Base-by-base conservation (phyloP, 2,113 vertebrate species). In the Balaeniceps rex region DNA sequence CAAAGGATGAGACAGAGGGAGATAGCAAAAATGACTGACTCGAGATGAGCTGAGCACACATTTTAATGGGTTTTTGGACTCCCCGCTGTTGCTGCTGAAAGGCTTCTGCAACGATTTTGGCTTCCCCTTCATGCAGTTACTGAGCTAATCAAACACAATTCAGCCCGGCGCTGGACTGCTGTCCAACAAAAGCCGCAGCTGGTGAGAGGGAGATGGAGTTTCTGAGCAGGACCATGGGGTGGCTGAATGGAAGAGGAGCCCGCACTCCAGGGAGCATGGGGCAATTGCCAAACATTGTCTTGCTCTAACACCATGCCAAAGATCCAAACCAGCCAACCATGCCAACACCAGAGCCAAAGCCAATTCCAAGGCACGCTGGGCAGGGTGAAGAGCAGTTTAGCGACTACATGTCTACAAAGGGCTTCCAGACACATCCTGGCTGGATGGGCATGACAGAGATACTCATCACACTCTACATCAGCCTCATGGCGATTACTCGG, bases 41-140 rank as follows among this genome's bases (percentile, higher is more conserved):
- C 0, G 19, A 80, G 80, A 78, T 36, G 87, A 95, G 89, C 63
- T 7, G 38, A 93, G 70, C 81, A 83, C 94, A 96, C 81, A 44
- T 87, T 96, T 95, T 94, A 96, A 97, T 95, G 93, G 84, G 78
- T 49, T 93, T 95, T 84, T 89, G 87, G 89, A 54, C 87, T 97
- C 95, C 95, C 89, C 0, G 4, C 88, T 92, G 97, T 11, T 81
- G 80, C 74, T 91, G 91, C 91, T 97, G 94, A 94, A 97, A 97
- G 81, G 89, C 68, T 85, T 89, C 87, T 72, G 78, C 76, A 65
- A 66, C 5, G 13, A 72, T 87, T 94, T 94, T 97, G 97, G 95
- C 93, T 97, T 74, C 87, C 54, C 51, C n/a, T 93, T 87, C 89
- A 71, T 34, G 91, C 54, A 85, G 90, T 72, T 82, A 79, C 70